A percentile compares a stretch with the other conserved stretches of the same genome.
phyloP scores from a whole-genome alignment of 1,140 invertebrate species.

The Drosophila varians region DNA sequence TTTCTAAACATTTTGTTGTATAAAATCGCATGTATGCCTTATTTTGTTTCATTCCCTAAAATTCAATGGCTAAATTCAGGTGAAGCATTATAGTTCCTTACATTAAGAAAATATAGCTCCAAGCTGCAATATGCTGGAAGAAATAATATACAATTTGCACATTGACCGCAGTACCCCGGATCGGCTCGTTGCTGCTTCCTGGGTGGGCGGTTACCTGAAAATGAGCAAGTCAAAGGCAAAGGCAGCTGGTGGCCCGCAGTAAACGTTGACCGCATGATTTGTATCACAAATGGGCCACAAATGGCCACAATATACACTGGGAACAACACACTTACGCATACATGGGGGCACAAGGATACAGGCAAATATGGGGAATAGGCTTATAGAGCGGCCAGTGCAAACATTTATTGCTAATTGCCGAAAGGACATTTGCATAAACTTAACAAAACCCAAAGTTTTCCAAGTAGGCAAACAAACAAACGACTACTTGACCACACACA shows the following conservation, averaged over 20 bases:
- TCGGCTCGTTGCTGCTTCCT: conserved; percentile 3
- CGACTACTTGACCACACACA: conserved; percentile 54
- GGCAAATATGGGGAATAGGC: background rate
- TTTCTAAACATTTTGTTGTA: no score
- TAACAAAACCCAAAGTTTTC: conserved; percentile 78
- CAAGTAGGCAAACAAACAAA: conserved; percentile 64
- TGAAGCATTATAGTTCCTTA: background rate
- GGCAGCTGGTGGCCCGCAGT: conserved; percentile 71
- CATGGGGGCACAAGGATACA: background rate
- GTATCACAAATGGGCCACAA: conserved; percentile 78
- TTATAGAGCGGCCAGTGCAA: conserved; percentile 51
- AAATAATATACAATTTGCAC: conserved; percentile 73
- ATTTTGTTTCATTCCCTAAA: no score
- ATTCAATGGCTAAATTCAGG: background rate
- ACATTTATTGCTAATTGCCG: conserved; percentile 81
- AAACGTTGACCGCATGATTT: conserved; percentile 76
- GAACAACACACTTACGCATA: background rate
- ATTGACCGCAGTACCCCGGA: conserved; percentile 59
- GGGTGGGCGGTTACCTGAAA: conserved; percentile 18
- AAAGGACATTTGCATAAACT: conserved; percentile 81
- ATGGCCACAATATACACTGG: conserved; percentile 52
- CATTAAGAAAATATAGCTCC: conserved; percentile 48
- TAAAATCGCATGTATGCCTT: no score
- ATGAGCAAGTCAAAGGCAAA: conserved; percentile 51
- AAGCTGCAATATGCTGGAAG: conserved; percentile 36